phyloP scores from a whole-genome alignment of 1,140 invertebrate species.

The Mactra quadrangularis region DNA sequence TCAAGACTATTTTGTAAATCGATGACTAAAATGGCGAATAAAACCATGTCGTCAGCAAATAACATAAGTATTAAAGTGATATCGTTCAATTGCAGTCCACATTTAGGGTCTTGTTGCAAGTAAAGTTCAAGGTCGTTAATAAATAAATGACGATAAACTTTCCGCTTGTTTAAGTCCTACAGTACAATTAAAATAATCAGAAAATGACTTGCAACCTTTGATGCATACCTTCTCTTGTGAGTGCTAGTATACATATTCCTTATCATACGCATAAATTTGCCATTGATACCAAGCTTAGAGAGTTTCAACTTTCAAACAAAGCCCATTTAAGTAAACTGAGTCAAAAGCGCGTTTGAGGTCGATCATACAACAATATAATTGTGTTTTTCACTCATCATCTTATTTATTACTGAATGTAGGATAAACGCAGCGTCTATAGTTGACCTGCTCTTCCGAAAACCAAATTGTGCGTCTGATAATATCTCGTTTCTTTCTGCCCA shows the following conservation, averaged over 20 bases:
- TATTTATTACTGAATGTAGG: not conserved
- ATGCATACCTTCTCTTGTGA: not conserved
- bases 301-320: conserved; percentile 28
- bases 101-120: not conserved
- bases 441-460: conserved; percentile 17
- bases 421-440: conserved; percentile 21
- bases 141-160: conserved; percentile 31
- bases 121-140: conserved; percentile 19
- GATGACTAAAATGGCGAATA: not conserved
- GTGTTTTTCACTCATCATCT: conserved; percentile 15
- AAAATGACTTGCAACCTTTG: not conserved
- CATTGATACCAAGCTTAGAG: no score
- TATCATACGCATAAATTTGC: no score
- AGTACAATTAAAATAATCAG: conserved; percentile 39
- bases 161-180: conserved; percentile 31
- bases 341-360: conserved; percentile 27
- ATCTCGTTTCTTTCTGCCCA: conserved; percentile 7
- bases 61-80: no score
- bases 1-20: no score
- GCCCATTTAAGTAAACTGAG: conserved; percentile 18
- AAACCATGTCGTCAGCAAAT: conserved; percentile 27
- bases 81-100: not conserved
- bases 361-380: conserved; percentile 15
- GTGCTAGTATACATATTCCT: conserved; percentile 6
- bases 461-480: conserved; percentile 31